Base-by-base conservation (phyloP, 92 coral and sea anemone genomes). In the Zoanthus gigantus region DNA sequence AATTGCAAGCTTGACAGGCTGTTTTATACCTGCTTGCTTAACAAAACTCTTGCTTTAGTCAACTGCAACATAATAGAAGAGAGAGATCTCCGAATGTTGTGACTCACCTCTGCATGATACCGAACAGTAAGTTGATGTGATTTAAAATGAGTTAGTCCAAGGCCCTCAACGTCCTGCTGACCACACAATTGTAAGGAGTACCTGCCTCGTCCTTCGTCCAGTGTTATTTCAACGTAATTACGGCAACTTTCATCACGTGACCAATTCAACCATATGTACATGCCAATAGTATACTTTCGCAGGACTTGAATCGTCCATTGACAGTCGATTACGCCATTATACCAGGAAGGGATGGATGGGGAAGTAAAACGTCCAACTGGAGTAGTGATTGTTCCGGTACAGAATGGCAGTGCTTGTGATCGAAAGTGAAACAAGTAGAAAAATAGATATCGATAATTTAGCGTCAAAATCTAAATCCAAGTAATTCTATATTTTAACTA, bases 271-370 rank as follows among this genome's bases (percentile, higher is more conserved):
- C 83, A 88, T 76, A 94, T 73, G 90, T 89, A 82, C 92, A 92
- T 84, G 46, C 92, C 93, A 61, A 94, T 85, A 53, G 90, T 91
- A 65, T 90, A 90, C 81, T 86, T 93, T 86, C 90, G 83, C 42
- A 92, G 91, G 45, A 94, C 95, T 50, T 91, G 87, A 78, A 94
- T 85, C 72, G 89, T 89, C 98, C 98, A 94, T 82, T 88, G 88
- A 83, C 98, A 94, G 76, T 90, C 95, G 16, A 94, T 89, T 15
- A 88, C 84, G 88, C 94, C 95, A 74, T 89, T 95, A 73, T 88
- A 88, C 88, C 94, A 93, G 32, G 90, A 76, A 68, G 98, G 95
- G 79, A 94, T 87, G 63, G 80, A 83, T 72, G 98, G 98, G 13
- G 98, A 94, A 1, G 92, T 86, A 79, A 94, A 77, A 86, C 87